Conservation (phyloP, 2,888 invertebrate species). For the Phania funesta region DNA sequence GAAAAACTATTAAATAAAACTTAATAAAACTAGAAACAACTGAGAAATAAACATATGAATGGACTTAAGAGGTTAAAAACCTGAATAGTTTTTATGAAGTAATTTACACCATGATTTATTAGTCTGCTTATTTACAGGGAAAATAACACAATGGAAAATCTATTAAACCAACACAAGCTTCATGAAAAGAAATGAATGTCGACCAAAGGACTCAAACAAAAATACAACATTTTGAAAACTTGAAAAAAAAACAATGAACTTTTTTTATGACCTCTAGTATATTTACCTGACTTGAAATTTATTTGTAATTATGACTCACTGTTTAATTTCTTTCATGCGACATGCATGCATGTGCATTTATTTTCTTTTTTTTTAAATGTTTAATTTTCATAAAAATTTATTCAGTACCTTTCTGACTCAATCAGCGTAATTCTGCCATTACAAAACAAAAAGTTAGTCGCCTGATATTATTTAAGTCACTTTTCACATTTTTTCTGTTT, state of each 20-base stretch:
- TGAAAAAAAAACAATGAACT: not conserved
- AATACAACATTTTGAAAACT: not conserved
- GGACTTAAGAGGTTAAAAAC: constrained; percentile 55
- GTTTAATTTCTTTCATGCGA: constrained; percentile 45
- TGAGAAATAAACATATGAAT: constrained; percentile 14
- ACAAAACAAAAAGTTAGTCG: constrained; percentile 13
- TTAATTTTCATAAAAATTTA: not conserved
- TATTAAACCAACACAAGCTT: not conserved
- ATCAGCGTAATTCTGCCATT: constrained; percentile 10
- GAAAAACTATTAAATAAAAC: constrained; percentile 7
- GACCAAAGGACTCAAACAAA: not conserved
- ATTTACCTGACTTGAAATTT: constrained; percentile 2
- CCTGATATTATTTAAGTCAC: constrained; percentile 42
- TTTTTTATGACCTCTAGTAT: not conserved
- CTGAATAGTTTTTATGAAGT: constrained; percentile 70
- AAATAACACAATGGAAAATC: constrained; percentile 9
- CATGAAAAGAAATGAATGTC: not conserved
- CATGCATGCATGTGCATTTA: constrained; percentile 45
- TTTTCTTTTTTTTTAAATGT: not conserved
- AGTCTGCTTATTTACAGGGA: constrained; percentile 57
- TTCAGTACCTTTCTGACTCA: constrained; percentile 29
- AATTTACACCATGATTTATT: constrained; percentile 73
- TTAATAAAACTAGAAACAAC: not conserved
- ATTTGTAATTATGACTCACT: constrained; percentile 53
- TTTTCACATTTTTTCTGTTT: constrained; percentile 20